These are phyloP conservation scores for Drosophila borborema DNA, from an alignment of 2,888 invertebrate species.

Conservation along the genomic window DNA sequence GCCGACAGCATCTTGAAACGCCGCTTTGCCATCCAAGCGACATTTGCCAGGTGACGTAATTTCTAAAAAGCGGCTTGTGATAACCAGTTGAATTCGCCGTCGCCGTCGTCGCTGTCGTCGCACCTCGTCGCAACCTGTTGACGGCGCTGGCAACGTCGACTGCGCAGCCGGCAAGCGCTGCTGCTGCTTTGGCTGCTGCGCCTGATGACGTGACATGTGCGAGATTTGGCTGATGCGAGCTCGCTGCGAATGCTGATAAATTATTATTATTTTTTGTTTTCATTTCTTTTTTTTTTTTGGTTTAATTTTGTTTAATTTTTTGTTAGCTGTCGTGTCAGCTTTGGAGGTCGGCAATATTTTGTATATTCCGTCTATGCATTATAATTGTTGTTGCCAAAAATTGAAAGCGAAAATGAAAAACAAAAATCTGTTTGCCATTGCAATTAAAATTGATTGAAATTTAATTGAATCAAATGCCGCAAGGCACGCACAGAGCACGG, in stretches of 20 bases:
- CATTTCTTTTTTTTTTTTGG: background rate
- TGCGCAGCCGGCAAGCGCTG: background rate
- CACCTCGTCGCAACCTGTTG: conserved; percentile 74
- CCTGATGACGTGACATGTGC: conserved; percentile 75
- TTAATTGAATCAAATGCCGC: conserved; percentile 67
- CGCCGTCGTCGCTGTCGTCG: conserved; percentile 41
- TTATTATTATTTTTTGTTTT: conserved; percentile 53
- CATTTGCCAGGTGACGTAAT: conserved; percentile 77
- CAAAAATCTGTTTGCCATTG: conserved; percentile 53
- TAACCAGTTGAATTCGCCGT: conserved; percentile 70
- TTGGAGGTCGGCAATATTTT: conserved; percentile 72
- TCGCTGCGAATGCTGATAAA: conserved; percentile 69
- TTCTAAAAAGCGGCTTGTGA: conserved; percentile 75
- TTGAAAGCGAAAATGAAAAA: conserved; percentile 8
- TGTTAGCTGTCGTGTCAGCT: conserved; percentile 75
- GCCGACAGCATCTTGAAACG: conserved; percentile 49
- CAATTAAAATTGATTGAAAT: conserved; percentile 75
- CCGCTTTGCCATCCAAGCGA: conserved; percentile 36
- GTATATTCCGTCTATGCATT: conserved; percentile 50
- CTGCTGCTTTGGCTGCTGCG: conserved; percentile 17
- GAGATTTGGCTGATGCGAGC: conserved; percentile 71
- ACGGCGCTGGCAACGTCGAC: conserved; percentile 40
- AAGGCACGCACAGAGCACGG: conserved; percentile 24
- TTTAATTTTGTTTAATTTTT: conserved; percentile 30
- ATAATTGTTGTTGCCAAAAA: conserved; percentile 37